Evolutionary conservation across 2,797 vertebrate genomes (phyloP).

Genomic region (Peromyscus nudipes): DNA sequence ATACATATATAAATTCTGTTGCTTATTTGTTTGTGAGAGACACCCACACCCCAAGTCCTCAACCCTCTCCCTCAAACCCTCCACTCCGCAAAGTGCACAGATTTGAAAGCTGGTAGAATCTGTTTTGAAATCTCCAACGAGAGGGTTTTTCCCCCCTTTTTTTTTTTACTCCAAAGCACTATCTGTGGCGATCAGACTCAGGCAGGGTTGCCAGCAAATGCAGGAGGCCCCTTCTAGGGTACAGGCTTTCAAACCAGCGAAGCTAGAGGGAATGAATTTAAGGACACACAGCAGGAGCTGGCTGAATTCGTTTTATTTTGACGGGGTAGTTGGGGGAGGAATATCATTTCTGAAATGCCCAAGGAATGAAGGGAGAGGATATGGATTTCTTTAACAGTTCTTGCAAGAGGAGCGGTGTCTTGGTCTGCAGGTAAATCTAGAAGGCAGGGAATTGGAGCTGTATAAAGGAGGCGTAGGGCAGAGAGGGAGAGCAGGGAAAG

Average conservation of each 20-base stretch:
- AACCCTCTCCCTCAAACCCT: conserved; percentile 62
- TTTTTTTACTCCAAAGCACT: conserved; percentile 87
- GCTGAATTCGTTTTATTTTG: conserved; percentile 81
- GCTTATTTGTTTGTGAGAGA: conserved; percentile 69
- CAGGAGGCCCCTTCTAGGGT: conserved; percentile 92
- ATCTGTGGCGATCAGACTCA: conserved; percentile 90
- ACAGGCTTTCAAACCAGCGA: conserved; percentile 88
- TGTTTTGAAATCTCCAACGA: conserved; percentile 83
- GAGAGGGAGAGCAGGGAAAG: conserved; percentile 56
- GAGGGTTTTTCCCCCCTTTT: conserved; percentile 77
- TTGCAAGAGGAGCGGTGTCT: conserved; percentile 70
- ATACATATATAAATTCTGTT: conserved; percentile 72
- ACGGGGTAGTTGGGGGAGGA: conserved; percentile 75
- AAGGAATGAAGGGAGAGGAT: conserved; percentile 77
- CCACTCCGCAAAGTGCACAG: conserved; percentile 60
- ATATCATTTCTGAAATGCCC: conserved; percentile 76
- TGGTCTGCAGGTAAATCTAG: conserved; percentile 80
- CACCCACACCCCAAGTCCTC: conserved; percentile 71
- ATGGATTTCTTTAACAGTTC: conserved; percentile 71
- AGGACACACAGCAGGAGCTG: conserved; percentile 87
- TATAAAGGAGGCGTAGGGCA: conserved; percentile 59
- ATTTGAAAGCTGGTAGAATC: conserved; percentile 66
- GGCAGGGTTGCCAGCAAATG: conserved; percentile 89
- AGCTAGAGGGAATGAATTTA: conserved; percentile 88
- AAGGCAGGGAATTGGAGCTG: conserved; percentile 77